Evolutionary conservation across 2,113 vertebrate genomes (phyloP).

Genomic region (Panthera uncia): DNA sequence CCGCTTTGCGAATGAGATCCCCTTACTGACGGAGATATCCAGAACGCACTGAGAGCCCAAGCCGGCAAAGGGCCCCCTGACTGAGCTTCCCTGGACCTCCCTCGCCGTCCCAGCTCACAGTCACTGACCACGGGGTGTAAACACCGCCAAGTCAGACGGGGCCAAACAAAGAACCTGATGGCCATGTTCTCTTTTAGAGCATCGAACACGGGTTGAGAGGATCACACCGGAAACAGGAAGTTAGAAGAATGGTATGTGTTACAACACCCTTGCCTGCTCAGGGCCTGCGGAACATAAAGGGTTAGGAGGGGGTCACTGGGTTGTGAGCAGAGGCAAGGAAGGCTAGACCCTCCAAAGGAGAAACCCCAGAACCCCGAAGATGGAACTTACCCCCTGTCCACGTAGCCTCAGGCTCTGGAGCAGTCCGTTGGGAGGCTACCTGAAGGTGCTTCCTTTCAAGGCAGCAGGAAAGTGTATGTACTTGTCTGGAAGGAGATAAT

Average conservation of each 20-base stretch:
- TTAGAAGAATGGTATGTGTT: fast-evolving
- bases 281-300: background rate
- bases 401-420: background rate
- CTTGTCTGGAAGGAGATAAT: constrained; percentile 3
- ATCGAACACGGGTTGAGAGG: background rate
- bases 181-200: background rate
- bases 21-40: background rate
- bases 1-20: background rate
- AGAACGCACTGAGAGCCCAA: background rate
- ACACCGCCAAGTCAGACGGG: no score
- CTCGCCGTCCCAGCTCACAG: background rate
- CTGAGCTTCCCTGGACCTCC: fast-evolving
- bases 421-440: background rate
- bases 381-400: fast-evolving
- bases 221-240: background rate
- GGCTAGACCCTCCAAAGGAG: background rate
- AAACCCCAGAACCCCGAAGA: background rate
- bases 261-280: background rate
- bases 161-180: background rate
- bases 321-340: background rate
- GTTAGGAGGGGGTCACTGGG: no score
- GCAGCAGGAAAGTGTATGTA: background rate
- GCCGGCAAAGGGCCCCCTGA: background rate
- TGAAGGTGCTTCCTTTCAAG: background rate
- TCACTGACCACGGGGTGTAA: fast-evolving